Base-by-base conservation (phyloP, 2,888 invertebrate species). In the Andrena flavipes region DNA sequence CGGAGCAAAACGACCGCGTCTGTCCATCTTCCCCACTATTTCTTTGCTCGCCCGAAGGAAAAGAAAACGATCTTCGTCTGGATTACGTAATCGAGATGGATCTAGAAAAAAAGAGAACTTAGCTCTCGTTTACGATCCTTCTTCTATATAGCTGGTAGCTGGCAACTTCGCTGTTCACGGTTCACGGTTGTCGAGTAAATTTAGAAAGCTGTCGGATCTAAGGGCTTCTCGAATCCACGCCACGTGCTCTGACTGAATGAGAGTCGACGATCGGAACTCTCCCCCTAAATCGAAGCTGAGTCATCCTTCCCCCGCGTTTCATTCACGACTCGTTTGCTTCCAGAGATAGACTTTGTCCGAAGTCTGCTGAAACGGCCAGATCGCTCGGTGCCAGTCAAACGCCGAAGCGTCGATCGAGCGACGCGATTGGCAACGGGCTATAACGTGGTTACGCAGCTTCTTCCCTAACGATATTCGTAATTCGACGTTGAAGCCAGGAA, bases 201-300 rank as follows among this genome's bases (percentile, higher is more conserved):
- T 89, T 90, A 88, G 89, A 88, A 76, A 78, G 76, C 76, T 63
- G 84, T 76, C 76, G 85, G 87, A 87, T 82, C 83, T 78, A 87
- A 82, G 85, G 77, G 86, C 80, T 83, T 83, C 77, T 76, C 86
- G 82, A 73, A 69, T 73, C 77, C 76, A 77, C 82, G 87, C 68
- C 88, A 88, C 89, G 86, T 89, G 89, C 85, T 87, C 86, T 69
- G 82, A 77, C 56, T 23, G 23, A 56, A 56, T 56, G 23, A 26
- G 56, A 56, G 23, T 1, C 26, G 26, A 23, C n/a, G 54, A 56
- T 56, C 23, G 56, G 4, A 8, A 26, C 56, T 30, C 54, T 33
- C 26, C 5, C 23, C 29, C 33, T 26, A 35, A 74, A 59, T 49
- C 54, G 23, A 64, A 54, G 56, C 65, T 67, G 65, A 68, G 13